Conservation (phyloP, 2,797 vertebrate species). For the Mormyrus hasselquistii region DNA sequence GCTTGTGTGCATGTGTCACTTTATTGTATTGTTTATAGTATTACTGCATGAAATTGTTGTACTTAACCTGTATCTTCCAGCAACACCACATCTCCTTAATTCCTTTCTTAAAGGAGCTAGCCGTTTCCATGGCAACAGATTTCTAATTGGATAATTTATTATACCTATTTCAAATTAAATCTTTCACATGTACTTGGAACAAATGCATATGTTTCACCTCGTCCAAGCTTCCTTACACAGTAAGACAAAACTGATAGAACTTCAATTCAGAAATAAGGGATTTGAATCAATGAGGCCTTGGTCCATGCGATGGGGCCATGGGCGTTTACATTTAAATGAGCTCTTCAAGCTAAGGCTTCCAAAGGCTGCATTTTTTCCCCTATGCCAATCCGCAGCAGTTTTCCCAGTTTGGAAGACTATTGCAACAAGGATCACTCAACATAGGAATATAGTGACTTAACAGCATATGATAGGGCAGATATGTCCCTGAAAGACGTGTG, state of each 20-base stretch:
- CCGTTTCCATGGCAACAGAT: neutral
- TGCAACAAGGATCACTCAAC: conserved; percentile 10
- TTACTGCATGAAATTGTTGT: conserved; percentile 14
- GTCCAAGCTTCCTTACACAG: neutral
- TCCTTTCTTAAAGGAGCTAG: neutral
- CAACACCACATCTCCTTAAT: neutral
- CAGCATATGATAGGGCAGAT: neutral
- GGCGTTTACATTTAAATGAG: neutral
- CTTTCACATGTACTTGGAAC: neutral
- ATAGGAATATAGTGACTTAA: neutral
- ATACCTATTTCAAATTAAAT: neutral
- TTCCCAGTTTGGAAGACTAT: neutral
- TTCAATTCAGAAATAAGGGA: neutral
- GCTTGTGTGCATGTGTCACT: conserved; percentile 28
- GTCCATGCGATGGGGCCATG: neutral
- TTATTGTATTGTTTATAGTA: conserved; percentile 9
- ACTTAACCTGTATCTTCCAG: neutral
- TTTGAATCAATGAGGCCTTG: neutral
- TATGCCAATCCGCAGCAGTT: neutral
- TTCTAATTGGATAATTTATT: neutral
- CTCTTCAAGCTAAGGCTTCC: neutral
- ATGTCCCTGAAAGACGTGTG: neutral
- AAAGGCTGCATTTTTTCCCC: neutral
- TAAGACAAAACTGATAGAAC: neutral
- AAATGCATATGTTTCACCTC: neutral